Percentiles rank a stretch among this genome's conserved stretches.
Conservation (phyloP, 2,888 invertebrate species). For the Calephelis perditalis region DNA sequence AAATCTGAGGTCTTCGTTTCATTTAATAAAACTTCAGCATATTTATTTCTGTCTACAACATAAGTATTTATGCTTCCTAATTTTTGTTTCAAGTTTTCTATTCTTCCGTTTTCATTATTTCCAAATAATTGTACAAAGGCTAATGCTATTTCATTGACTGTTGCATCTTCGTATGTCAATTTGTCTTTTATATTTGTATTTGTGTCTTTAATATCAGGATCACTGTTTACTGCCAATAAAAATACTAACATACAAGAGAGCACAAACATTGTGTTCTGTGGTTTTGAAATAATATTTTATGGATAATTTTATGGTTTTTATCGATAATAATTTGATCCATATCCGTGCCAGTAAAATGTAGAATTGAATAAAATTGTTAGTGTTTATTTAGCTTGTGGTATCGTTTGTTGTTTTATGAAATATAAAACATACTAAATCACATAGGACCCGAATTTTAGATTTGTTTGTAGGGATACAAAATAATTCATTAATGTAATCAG, state of each 20-base stretch:
- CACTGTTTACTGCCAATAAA: slow-evolving; percentile 19
- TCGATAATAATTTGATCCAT: neutral
- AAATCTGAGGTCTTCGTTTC: slow-evolving; percentile 41
- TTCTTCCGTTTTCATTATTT: slow-evolving; percentile 33
- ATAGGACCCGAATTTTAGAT: no score
- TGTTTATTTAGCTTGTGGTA: neutral
- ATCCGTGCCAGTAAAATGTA: neutral
- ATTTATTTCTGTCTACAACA: slow-evolving; percentile 43
- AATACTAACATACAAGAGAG: slow-evolving; percentile 17
- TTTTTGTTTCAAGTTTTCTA: slow-evolving; percentile 49
- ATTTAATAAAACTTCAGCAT: slow-evolving; percentile 40
- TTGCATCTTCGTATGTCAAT: slow-evolving; percentile 18
- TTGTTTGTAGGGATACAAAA: no score
- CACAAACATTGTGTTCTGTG: neutral
- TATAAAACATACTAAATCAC: no score
- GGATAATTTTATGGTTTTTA: neutral
- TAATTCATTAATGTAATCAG: no score
- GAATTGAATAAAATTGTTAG: neutral
- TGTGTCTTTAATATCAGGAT: slow-evolving; percentile 21
- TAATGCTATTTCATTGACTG: slow-evolving; percentile 36
- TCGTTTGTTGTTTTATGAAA: no score
- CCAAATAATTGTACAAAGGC: slow-evolving; percentile 35
- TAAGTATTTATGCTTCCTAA: slow-evolving; percentile 45
- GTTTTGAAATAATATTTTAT: slow-evolving; percentile 1
- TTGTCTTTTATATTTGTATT: neutral